Conservation (phyloP, 1,140 invertebrate species). For the Bombus confusus region DNA sequence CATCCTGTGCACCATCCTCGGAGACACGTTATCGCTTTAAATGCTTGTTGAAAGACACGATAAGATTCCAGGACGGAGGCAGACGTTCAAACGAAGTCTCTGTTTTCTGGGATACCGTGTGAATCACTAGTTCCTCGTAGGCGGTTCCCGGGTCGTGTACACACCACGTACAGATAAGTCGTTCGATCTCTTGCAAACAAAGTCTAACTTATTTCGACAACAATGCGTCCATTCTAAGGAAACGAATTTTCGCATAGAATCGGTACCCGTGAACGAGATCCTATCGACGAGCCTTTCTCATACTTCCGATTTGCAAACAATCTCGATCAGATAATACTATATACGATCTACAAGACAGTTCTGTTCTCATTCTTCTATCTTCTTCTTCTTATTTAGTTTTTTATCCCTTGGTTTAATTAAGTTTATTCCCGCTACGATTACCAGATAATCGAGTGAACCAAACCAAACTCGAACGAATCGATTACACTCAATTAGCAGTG, state of each 20-base stretch:
- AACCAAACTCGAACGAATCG: conserved; percentile 12
- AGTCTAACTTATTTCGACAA: conserved; percentile 33
- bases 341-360: not conserved
- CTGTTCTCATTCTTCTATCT: not conserved
- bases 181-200: conserved; percentile 27
- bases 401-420: not conserved
- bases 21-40: not conserved
- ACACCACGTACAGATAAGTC: conserved; percentile 23
- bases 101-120: conserved; percentile 56
- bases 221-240: conserved; percentile 43
- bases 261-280: conserved; percentile 13
- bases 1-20: not conserved
- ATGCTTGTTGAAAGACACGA: not conserved
- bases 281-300: not conserved
- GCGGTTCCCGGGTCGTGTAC: conserved; percentile 43
- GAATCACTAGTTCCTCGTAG: conserved; percentile 55
- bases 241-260: conserved; percentile 52
- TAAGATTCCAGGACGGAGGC: conserved; percentile 14
- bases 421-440: not conserved
- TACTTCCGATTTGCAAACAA: conserved; percentile 26
- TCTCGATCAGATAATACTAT: not conserved
- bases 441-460: not conserved
- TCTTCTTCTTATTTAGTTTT: not conserved
- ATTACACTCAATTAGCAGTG: not conserved
- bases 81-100: conserved; percentile 7